Evolutionary conservation across 2,797 vertebrate genomes (phyloP).

Genomic region (Moxostoma hubbsi): DNA sequence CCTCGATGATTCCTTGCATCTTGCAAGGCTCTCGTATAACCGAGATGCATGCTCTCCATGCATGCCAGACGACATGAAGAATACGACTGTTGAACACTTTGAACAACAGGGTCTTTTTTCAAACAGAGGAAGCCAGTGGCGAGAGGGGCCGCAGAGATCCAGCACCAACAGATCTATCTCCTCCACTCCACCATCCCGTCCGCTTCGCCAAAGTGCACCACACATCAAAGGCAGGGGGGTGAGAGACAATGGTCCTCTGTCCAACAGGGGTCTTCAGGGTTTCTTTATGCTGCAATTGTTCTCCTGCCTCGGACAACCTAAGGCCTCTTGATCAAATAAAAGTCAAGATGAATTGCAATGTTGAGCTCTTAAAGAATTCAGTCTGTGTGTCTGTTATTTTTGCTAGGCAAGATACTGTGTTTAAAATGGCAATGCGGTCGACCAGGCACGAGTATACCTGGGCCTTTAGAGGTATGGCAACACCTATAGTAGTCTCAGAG

Average conservation of each 20-base stretch:
- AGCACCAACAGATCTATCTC: constrained; percentile 25
- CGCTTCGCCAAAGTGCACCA: constrained; percentile 17
- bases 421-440: constrained; percentile 20
- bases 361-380: constrained; percentile 50
- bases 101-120: constrained; percentile 33
- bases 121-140: constrained; percentile 17
- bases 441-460: too few species aligned
- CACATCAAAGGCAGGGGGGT: constrained; percentile 16
- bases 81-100: constrained; percentile 20
- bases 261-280: background rate
- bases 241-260: constrained; percentile 47
- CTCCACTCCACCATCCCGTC: constrained; percentile 32
- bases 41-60: background rate
- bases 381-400: constrained; percentile 60
- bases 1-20: constrained; percentile 9
- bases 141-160: constrained; percentile 24
- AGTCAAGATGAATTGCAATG: constrained; percentile 62
- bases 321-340: constrained; percentile 31
- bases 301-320: constrained; percentile 21
- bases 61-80: constrained; percentile 30
- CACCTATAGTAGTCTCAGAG: background rate
- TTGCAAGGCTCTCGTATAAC: constrained; percentile 30
- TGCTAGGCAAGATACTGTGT: constrained; percentile 32
- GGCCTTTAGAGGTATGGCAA: background rate
- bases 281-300: constrained; percentile 44